A percentile compares a stretch with the other conserved stretches of the same genome.
These are phyloP conservation scores for Busseola fusca DNA, from an alignment of 2,888 invertebrate genomes.

Conservation along the genomic window DNA sequence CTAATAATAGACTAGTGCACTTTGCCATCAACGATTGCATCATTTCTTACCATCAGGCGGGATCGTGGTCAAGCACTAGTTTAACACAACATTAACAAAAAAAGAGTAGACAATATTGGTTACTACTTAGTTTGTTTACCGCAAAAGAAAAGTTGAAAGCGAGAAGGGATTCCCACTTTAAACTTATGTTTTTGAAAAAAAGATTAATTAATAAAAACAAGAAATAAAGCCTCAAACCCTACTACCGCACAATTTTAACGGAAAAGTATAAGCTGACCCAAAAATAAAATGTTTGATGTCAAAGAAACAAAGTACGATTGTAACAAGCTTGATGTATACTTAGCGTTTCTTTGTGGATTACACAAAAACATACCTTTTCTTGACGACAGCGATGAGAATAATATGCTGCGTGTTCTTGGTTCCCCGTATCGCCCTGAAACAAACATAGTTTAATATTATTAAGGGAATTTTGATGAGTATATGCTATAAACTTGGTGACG, in stretches of 20 bases:
- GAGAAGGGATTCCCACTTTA: not conserved
- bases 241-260: not conserved
- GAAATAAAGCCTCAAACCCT: not conserved
- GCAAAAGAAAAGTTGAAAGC: no score
- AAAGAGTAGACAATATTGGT: no score
- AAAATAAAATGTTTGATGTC: conserved; percentile 1
- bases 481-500: not conserved
- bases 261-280: not conserved
- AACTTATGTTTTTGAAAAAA: not conserved
- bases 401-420: conserved; percentile 93
- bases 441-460: conserved; percentile 66
- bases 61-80: no score
- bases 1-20: no score
- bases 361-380: conserved; percentile 92
- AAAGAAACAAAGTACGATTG: conserved; percentile 27
- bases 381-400: conserved; percentile 95
- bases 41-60: no score
- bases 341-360: conserved; percentile 32
- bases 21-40: no score
- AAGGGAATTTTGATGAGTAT: conserved; percentile 4
- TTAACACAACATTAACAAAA: no score
- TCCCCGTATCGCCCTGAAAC: conserved; percentile 92
- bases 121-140: not conserved
- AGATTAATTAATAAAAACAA: not conserved
- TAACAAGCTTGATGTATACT: conserved; percentile 44